phyloP scores from a whole-genome alignment of 2,113 vertebrate genomes.

The Hippocampus comes region DNA sequence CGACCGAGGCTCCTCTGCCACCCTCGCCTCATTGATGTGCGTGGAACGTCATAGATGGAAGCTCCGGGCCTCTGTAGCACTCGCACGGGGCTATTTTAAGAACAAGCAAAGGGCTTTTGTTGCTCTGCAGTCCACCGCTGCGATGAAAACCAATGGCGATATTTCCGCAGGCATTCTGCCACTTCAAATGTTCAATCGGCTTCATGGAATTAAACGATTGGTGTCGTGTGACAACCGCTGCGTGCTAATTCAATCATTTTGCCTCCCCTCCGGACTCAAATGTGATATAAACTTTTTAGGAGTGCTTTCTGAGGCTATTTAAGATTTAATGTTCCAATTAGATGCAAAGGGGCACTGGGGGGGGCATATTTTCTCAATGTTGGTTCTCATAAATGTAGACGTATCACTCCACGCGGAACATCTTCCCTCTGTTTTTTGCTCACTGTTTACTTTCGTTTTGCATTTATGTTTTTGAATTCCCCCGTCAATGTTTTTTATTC shows the following conservation, averaged over 20 bases:
- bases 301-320: neutral
- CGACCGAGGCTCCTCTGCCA: neutral
- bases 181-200: neutral
- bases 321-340: neutral
- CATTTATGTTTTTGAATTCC: neutral
- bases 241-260: neutral
- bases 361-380: neutral
- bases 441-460: slow-evolving; percentile 19
- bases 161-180: neutral
- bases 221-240: neutral
- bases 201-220: neutral
- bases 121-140: neutral
- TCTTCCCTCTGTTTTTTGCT: slow-evolving; percentile 21
- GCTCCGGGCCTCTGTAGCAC: neutral
- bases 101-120: slow-evolving; percentile 2
- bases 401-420: slow-evolving; percentile 6
- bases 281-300: neutral
- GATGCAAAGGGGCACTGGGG: neutral
- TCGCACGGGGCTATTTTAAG: neutral
- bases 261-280: neutral
- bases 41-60: neutral
- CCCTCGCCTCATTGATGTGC: neutral
- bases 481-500: slow-evolving; percentile 27
- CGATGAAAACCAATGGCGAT: neutral
- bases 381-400: slow-evolving; percentile 16